phyloP scores from a whole-genome alignment of 1,140 invertebrate genomes.

The Philotrypesis tridentata region DNA sequence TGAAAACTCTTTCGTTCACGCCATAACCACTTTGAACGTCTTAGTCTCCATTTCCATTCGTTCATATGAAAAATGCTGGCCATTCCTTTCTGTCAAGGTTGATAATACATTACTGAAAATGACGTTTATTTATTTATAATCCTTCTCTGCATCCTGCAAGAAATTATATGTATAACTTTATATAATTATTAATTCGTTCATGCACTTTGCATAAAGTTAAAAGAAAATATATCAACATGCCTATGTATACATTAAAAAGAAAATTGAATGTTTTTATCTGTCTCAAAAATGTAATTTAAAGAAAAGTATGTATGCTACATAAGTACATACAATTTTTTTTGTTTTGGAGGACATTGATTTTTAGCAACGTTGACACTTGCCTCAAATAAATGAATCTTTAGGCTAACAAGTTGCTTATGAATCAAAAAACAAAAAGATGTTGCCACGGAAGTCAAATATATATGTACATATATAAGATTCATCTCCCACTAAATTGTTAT shows the following conservation, averaged over 20 bases:
- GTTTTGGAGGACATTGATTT: slow-evolving; percentile 1
- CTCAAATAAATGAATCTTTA: neutral
- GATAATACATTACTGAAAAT: neutral
- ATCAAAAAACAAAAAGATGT: slow-evolving; percentile 21
- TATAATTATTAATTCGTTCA: neutral
- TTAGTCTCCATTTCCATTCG: slow-evolving; percentile 35
- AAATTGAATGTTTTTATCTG: neutral
- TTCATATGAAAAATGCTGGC: slow-evolving; percentile 32
- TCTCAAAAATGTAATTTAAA: neutral
- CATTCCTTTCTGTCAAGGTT: slow-evolving; percentile 25
- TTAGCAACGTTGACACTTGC: neutral
- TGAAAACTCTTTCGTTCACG: slow-evolving; percentile 69
- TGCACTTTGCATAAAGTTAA: neutral
- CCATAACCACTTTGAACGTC: slow-evolving; percentile 57
- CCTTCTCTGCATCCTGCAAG: neutral
- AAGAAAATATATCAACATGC: neutral
- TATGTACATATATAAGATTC: slow-evolving; percentile 55
- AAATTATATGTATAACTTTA: slow-evolving; percentile 2
- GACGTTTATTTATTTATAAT: slow-evolving; percentile 4
- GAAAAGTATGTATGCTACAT: neutral
- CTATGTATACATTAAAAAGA: neutral
- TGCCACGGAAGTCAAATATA: slow-evolving; percentile 19
- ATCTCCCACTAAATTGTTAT: slow-evolving; percentile 59
- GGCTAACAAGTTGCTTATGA: neutral
- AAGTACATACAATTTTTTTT: slow-evolving; percentile 16